Percentiles rank a stretch among this genome's conserved stretches.
phyloP scores from a whole-genome alignment of 2,797 vertebrate genomes.

The Lagorchestes hirsutus region DNA sequence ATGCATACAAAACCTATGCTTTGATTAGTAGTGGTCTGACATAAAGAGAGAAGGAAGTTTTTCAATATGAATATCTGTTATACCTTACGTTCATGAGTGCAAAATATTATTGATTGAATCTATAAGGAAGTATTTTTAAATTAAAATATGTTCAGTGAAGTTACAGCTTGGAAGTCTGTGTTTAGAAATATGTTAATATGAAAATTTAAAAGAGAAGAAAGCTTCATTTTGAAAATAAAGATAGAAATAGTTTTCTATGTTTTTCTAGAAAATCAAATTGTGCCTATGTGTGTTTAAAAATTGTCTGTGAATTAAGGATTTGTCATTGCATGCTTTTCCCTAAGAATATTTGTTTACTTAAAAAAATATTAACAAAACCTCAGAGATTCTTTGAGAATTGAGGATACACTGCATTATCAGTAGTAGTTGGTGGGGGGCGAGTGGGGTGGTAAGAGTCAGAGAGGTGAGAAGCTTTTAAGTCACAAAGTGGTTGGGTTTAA shows the following conservation, averaged over 20 bases:
- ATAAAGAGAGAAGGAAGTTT: slow-evolving; percentile 16
- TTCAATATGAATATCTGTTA: not conserved
- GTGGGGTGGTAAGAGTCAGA: not conserved
- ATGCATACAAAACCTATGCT: not conserved
- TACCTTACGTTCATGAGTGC: not conserved
- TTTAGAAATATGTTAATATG: not conserved
- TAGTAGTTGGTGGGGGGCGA: not conserved
- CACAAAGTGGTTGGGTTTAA: not conserved
- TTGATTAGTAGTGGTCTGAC: slow-evolving; percentile 8
- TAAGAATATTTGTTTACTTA: not conserved
- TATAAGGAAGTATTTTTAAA: not conserved
- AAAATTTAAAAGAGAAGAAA: not conserved
- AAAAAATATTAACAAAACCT: not conserved
- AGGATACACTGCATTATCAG: not conserved
- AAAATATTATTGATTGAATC: not conserved
- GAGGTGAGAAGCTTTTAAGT: not conserved
- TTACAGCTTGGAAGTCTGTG: not conserved
- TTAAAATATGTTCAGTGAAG: not conserved
- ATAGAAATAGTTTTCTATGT: not conserved
- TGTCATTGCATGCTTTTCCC: too few relatives aligned
- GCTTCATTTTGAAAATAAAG: not conserved
- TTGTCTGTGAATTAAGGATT: not conserved
- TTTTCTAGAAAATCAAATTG: not conserved
- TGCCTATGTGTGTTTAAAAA: not conserved
- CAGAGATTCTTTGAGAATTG: not conserved